phyloP scores from a whole-genome alignment of 92 coral and sea anemone species.

The Bergia puertoricense region DNA sequence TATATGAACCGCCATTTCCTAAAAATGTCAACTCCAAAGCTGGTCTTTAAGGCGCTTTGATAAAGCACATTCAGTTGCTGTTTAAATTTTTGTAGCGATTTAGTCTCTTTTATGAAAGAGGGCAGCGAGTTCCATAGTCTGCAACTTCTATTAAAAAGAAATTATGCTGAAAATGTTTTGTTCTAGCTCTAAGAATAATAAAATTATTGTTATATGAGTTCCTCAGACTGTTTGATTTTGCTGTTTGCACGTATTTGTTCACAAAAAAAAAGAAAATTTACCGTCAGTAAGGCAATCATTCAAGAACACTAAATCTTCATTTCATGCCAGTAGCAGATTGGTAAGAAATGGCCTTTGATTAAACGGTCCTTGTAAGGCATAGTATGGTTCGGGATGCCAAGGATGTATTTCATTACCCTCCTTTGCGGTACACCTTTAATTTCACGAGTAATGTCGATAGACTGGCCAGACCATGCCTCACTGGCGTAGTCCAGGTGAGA shows the following conservation, averaged over 20 bases:
- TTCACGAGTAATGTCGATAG: background rate
- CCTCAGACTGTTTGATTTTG: background rate
- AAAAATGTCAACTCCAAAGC: too few species aligned
- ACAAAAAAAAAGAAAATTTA: background rate
- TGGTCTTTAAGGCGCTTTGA: too few species aligned
- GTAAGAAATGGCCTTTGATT: background rate
- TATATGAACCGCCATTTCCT: too few species aligned
- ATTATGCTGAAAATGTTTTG: background rate
- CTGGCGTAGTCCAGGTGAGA: too few species aligned
- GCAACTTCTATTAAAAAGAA: slow-evolving; percentile 21
- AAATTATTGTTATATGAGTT: background rate
- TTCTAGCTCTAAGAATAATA: background rate
- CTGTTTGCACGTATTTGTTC: too few species aligned
- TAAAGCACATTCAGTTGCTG: too few species aligned
- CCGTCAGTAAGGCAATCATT: slow-evolving; percentile 12
- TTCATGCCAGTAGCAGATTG: background rate
- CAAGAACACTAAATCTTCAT: background rate
- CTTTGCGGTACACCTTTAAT: background rate
- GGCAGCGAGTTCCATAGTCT: slow-evolving; percentile 5
- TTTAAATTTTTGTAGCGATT: too few species aligned
- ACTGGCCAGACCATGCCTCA: too few species aligned
- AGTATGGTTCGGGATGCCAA: too few species aligned
- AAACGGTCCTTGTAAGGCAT: too few species aligned
- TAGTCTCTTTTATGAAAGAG: too few species aligned
- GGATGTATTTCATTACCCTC: background rate